Evolutionary conservation across 2,888 invertebrate species (phyloP).

Genomic region (Drosophila rubida): DNA sequence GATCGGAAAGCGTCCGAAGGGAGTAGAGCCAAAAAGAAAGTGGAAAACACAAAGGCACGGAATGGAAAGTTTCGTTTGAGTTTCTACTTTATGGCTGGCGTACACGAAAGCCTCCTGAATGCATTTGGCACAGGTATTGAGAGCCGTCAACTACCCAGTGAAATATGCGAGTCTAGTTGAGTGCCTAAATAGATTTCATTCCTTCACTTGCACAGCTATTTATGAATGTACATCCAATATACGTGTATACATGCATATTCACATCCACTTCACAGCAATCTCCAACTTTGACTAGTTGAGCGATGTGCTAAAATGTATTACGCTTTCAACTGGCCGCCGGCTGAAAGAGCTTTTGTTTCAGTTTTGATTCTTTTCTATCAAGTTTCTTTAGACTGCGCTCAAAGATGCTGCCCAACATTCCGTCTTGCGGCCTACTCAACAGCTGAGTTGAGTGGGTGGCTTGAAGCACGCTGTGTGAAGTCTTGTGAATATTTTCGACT

Average conservation of each 20-base stretch:
- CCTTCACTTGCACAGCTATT: neutral
- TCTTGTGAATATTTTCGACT: neutral
- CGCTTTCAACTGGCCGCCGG: neutral
- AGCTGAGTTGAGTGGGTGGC: neutral
- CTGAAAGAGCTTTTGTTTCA: neutral
- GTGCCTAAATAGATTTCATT: neutral
- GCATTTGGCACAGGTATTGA: neutral
- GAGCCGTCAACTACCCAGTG: neutral
- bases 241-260: too few relatives aligned
- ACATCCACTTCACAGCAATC: neutral
- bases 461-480: neutral
- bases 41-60: neutral
- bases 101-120: neutral
- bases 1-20: neutral
- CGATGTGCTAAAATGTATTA: neutral
- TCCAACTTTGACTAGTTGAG: neutral
- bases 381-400: neutral
- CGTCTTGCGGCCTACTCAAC: neutral
- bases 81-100: neutral
- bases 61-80: neutral
- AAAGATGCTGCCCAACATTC: neutral
- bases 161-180: neutral
- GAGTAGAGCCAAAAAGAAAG: neutral
- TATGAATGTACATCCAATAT: too few relatives aligned
- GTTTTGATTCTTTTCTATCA: slow-evolving; percentile 2